Evolutionary conservation across 2,113 vertebrate genomes (phyloP), one percentile per base, ranked within the genome.

Genomic region (Rhinogobius similis): DNA sequence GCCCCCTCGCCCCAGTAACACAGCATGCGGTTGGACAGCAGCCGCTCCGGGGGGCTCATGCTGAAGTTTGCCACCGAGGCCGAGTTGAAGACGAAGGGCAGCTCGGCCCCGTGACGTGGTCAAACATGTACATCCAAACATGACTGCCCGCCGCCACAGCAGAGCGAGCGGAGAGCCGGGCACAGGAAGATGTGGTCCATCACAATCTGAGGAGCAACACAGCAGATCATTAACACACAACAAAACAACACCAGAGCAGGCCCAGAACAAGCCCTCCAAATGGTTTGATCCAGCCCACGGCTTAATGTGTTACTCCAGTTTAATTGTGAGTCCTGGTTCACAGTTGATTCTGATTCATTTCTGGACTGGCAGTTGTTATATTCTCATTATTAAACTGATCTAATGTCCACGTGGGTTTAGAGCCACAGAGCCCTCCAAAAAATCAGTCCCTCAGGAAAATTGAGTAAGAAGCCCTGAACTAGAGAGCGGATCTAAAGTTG

Each of bases 121-220:
- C 92, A 0, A 94, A 94, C 13, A 91, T 85, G 21, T 93, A 94
- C 88, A 90, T 79, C 93, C 92, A 94, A 39, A 77, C 59, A 0
- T 56, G 2, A 61, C 88, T 87, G 16, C 88, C 89, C 0, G 26
- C 24, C 10, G 23, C 62, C 1, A 68, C 62, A 39, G 62, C 84
- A 0, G 84, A 63, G 4, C 85, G 87, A 0, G 91, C 90, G 0
- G 90, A 78, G 69, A 76, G 77, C 59, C 91, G 93, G 92, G 79
- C 93, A 94, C 70, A 91, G 81, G 75, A 94, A 94, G 59, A 93
- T 64, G 18, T 84, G 93, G 75, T 94, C 93, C 0, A 92, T 93
- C n/a, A 93, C 79, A 10, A 93, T 92, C 93, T 94, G 65, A 46
- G 44, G 44, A 43, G 12, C n/a, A 1, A 44, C 2, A 44, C 14